Evolutionary conservation across 2,888 invertebrate genomes (phyloP).

Genomic region (Capitulum mitella): DNA sequence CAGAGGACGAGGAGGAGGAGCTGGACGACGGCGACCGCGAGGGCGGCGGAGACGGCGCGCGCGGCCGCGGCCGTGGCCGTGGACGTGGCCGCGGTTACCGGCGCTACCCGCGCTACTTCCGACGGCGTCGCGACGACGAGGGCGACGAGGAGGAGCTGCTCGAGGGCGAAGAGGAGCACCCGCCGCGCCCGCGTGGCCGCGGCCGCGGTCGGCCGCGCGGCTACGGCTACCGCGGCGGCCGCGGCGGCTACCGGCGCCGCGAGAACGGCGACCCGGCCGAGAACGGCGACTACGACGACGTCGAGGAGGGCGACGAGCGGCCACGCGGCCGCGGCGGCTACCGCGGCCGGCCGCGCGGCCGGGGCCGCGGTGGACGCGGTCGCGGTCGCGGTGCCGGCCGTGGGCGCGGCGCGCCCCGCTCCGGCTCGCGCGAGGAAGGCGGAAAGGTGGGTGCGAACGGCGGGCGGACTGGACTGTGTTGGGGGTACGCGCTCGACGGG

Average conservation of each 20-base stretch:
- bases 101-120: constrained; percentile 50
- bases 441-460: not conserved
- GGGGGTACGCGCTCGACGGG: not conserved
- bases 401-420: constrained; percentile 17
- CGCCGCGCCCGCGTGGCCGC: constrained; percentile 28
- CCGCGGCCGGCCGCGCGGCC: constrained; percentile 26
- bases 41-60: constrained; percentile 32
- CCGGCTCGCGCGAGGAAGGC: not conserved
- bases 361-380: constrained; percentile 34
- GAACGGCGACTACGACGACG: constrained; percentile 17
- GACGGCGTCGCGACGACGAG: constrained; percentile 49
- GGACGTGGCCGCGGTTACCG: constrained; percentile 45
- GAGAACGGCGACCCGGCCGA: constrained; percentile 32
- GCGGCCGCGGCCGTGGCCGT: constrained; percentile 37
- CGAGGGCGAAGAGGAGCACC: constrained; percentile 24
- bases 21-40: constrained; percentile 30
- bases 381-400: constrained; percentile 32
- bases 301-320: not conserved
- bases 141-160: constrained; percentile 30
- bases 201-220: constrained; percentile 33
- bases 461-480: not conserved
- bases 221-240: constrained; percentile 32
- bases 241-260: constrained; percentile 30
- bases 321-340: not conserved
- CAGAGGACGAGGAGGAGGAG: constrained; percentile 36